Conservation (phyloP, 1,140 invertebrate species). For the Cataglyphis hispanica region DNA sequence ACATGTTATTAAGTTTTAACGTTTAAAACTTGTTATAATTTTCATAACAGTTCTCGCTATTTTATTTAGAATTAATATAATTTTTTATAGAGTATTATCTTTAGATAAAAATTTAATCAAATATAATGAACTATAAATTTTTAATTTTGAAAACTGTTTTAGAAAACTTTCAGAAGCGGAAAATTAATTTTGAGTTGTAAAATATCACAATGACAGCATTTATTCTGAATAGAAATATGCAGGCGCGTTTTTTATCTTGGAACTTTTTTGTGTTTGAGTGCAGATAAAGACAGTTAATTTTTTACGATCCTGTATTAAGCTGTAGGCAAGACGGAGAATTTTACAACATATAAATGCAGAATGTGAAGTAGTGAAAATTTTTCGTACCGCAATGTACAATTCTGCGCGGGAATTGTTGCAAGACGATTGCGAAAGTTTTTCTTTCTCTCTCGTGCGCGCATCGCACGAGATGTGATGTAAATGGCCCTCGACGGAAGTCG, state of each 20-base stretch:
- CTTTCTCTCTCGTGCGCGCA: neutral
- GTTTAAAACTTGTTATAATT: neutral
- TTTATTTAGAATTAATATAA: neutral
- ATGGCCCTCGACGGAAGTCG: constrained; percentile 72
- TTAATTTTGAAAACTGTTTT: neutral
- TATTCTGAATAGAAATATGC: neutral
- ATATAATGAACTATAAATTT: neutral
- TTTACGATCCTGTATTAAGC: neutral
- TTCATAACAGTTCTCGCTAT: neutral
- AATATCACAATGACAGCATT: neutral
- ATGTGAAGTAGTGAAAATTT: neutral
- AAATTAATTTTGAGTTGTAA: neutral
- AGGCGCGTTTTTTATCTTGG: neutral
- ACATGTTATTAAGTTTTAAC: neutral
- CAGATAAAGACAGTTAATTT: constrained; percentile 1
- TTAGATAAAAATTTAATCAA: neutral
- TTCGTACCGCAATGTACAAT: neutral
- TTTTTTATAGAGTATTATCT: neutral
- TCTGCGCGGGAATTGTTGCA: constrained; percentile 11
- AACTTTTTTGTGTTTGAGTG: neutral
- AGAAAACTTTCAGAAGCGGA: neutral
- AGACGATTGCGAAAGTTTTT: constrained; percentile 45
- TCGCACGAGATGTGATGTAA: constrained; percentile 48
- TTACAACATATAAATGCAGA: neutral
- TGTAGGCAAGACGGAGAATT: neutral